Evolutionary conservation across 2,113 vertebrate genomes (phyloP).

Genomic region (Platysternon megacephalum): DNA sequence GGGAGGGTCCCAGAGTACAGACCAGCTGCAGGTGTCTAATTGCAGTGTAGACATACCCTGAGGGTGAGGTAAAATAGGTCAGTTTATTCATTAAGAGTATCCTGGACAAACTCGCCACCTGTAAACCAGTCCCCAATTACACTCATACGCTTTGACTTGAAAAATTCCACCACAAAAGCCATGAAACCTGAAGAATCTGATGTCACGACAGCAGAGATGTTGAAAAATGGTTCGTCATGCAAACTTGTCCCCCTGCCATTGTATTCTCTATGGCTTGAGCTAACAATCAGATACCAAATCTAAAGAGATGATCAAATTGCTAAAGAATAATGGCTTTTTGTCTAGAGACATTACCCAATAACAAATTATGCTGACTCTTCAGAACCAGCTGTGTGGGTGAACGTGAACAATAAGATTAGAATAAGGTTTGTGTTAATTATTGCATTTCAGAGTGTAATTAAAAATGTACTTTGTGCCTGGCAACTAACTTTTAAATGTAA

Average conservation of each 20-base stretch:
- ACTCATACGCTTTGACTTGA: neutral
- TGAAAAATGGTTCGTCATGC: conserved; percentile 14
- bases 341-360: neutral
- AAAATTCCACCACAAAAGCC: conserved; percentile 14
- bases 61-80: conserved; percentile 16
- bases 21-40: too few relatives aligned
- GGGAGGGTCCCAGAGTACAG: neutral
- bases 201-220: neutral
- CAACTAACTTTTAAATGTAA: neutral
- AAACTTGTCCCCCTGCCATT: neutral
- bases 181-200: conserved; percentile 27
- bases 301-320: neutral
- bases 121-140: conserved; percentile 32
- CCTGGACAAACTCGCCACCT: neutral
- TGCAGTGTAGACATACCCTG: neutral
- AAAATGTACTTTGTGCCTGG: neutral
- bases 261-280: neutral
- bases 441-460: neutral
- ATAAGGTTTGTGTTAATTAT: neutral
- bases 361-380: neutral
- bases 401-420: neutral
- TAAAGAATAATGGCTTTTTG: conserved; percentile 4
- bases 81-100: conserved; percentile 22
- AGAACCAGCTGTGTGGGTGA: neutral
- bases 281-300: neutral